Conservation (phyloP, 1,140 invertebrate genomes). For the Bradysia coprophila region DNA sequence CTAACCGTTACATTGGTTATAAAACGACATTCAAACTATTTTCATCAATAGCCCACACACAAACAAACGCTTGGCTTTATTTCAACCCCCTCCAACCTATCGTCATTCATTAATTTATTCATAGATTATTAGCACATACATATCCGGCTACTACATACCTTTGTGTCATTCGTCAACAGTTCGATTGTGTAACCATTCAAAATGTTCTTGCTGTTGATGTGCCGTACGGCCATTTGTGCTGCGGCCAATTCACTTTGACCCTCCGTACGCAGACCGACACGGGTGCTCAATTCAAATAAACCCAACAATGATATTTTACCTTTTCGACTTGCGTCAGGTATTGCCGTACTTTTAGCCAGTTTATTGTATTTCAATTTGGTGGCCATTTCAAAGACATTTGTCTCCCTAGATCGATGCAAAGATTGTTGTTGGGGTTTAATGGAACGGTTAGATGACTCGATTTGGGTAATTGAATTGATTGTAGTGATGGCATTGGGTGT, state of each 20-base stretch:
- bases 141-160: too few species aligned
- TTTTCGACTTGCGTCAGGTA: background rate
- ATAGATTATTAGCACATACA: too few species aligned
- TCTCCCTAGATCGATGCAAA: background rate
- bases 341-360: background rate
- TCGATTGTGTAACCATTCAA: conserved; percentile 50
- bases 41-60: too few species aligned
- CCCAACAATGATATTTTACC: conserved; percentile 38
- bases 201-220: conserved; percentile 46
- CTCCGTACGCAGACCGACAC: conserved; percentile 34
- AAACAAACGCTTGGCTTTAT: too few species aligned
- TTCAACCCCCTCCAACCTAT: too few species aligned
- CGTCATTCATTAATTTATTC: too few species aligned
- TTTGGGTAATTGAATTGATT: background rate
- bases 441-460: background rate
- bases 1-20: too few species aligned
- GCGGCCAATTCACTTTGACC: conserved; percentile 53
- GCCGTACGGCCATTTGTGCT: conserved; percentile 48
- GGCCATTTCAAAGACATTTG: background rate
- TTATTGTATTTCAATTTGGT: background rate
- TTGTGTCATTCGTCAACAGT: conserved; percentile 61
- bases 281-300: conserved; percentile 52
- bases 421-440: too few species aligned
- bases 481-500: background rate
- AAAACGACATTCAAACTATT: too few species aligned